These are phyloP conservation scores for Erebia ligea DNA, from an alignment of 2,888 invertebrate species.

Conservation along the genomic window DNA sequence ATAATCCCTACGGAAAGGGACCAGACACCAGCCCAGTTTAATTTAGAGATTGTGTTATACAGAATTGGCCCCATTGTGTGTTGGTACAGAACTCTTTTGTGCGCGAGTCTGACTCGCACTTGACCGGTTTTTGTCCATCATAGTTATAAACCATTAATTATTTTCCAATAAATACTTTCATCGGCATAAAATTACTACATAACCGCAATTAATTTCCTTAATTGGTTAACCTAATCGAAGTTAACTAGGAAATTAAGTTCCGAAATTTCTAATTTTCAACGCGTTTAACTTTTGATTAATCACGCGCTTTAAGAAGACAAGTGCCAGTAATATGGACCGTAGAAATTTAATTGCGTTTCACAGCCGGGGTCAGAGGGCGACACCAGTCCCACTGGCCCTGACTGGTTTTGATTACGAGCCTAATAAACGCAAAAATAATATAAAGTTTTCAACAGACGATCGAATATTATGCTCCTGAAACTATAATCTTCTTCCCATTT, in stretches of 20 bases:
- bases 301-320: slow-evolving; percentile 23
- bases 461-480: background rate
- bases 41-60: too few species aligned
- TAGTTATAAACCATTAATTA: too few species aligned
- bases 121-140: too few species aligned
- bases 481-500: too few species aligned
- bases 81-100: too few species aligned
- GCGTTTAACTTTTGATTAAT: slow-evolving; percentile 25
- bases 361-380: slow-evolving; percentile 64
- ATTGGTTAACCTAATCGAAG: background rate
- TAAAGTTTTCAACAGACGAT: background rate
- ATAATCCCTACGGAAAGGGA: too few species aligned
- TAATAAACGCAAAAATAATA: slow-evolving; percentile 4
- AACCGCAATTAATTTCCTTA: background rate
- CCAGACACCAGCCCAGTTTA: too few species aligned
- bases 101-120: too few species aligned
- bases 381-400: slow-evolving; percentile 51
- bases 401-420: slow-evolving; percentile 54
- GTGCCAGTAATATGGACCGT: slow-evolving; percentile 55
- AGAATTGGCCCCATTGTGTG: too few species aligned
- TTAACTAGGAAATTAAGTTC: slow-evolving; percentile 7
- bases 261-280: slow-evolving; percentile 15
- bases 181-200: background rate
- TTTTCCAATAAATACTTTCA: background rate
- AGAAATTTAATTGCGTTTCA: slow-evolving; percentile 69